Evolutionary conservation across 2,888 invertebrate genomes (phyloP).

Genomic region (Zeuzera pyrina): DNA sequence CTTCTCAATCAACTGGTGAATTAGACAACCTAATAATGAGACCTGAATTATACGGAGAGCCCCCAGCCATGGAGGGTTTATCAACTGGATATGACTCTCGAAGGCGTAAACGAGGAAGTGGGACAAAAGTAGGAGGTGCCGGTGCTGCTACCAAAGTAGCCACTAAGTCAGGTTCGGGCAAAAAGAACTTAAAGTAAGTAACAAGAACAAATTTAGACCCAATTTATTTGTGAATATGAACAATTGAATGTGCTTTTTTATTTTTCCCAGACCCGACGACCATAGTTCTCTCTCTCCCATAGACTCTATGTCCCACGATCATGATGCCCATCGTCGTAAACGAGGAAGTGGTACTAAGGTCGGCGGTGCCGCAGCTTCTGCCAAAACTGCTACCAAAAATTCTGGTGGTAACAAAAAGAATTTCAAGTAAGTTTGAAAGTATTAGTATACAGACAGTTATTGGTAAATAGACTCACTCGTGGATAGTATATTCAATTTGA

Average conservation of each 20-base stretch:
- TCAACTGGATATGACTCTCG: constrained; percentile 48
- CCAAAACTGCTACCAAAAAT: constrained; percentile 61
- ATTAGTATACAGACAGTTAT: too few relatives aligned
- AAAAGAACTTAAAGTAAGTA: constrained; percentile 62
- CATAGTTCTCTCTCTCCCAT: constrained; percentile 43
- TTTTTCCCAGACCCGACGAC: constrained; percentile 41
- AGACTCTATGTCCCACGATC: constrained; percentile 42
- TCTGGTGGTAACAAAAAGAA: constrained; percentile 63
- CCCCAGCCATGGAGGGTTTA: constrained; percentile 63
- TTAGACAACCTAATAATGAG: constrained; percentile 76
- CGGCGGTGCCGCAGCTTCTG: constrained; percentile 59
- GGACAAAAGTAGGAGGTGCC: constrained; percentile 60
- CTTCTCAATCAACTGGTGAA: constrained; percentile 48
- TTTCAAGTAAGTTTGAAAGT: constrained; percentile 53
- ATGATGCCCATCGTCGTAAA: constrained; percentile 23
- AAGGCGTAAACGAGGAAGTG: constrained; percentile 59
- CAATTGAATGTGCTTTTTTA: too few relatives aligned
- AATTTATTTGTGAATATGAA: not conserved
- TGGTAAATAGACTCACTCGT: too few relatives aligned
- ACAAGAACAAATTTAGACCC: not conserved
- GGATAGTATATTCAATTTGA: not conserved
- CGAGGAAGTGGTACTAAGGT: constrained; percentile 61
- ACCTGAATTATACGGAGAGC: constrained; percentile 75
- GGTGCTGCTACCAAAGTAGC: constrained; percentile 65
- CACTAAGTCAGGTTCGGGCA: constrained; percentile 58